Evolutionary conservation across 2,888 invertebrate species (phyloP), one percentile per base, ranked within the genome.

Genomic region (Creontiades dilutus): DNA sequence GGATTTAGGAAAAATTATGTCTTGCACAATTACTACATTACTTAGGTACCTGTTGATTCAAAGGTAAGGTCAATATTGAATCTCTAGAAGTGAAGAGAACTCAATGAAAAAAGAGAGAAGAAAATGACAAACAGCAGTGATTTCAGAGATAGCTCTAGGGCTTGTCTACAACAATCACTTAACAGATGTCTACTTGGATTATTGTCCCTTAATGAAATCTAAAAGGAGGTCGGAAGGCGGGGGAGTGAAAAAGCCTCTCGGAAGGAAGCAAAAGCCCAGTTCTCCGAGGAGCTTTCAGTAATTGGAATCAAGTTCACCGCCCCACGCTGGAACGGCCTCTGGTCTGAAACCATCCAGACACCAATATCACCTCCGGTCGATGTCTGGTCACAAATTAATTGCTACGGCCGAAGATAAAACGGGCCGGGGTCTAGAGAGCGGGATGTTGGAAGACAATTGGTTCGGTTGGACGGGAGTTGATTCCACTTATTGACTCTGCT

Each of bases 141-240:
- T 68, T 61, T 19, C 16, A 28, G 78, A 46, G 78, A 28, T 78
- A 19, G 48, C 47, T 19, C 11, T 46, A 14, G 47, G 19, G 68
- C 68, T 68, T 68, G 68, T 68, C 23, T 7, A 48, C 46, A 80
- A 80, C 80, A 80, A 80, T 80, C 80, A 80, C 80, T 80, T 80
- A 80, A 80, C 80, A n/a, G 80, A 80, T n/a, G 80, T 46, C 80
- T n/a, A n/a, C 19, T 46, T 19, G 80, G 46, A 48, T 80, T 46
- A 80, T 80, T 80, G 80, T 80, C 0, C 46, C 46, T n/a, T 47
- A 80, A 55, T 52, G 55, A 52, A 47, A 55, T 80, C 37, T 80
- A 47, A 47, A 19, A 80, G 46, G n/a, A 4, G 46, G 16, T 9
- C 16, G 9, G 46, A 16, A 80, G 46, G 14, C 12, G 46, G 19